phyloP scores from a whole-genome alignment of 2,888 invertebrate species.

The Rhorus exstirpatorius region DNA sequence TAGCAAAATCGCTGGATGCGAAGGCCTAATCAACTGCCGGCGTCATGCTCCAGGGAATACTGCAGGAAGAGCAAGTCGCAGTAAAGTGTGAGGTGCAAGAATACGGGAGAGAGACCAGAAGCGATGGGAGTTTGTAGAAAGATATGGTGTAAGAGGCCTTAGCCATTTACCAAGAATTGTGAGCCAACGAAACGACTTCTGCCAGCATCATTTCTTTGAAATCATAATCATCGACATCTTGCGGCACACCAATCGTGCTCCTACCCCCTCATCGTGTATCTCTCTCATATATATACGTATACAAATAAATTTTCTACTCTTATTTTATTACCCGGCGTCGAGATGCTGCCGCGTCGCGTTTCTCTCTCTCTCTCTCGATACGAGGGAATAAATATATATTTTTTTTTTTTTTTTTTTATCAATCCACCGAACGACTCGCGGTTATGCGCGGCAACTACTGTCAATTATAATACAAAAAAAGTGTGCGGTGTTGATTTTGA shows the following conservation, averaged over 20 bases:
- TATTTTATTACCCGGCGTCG: no score
- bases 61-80: slow-evolving; percentile 69
- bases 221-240: slow-evolving; percentile 57
- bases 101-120: slow-evolving; percentile 23
- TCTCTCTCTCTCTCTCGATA: no score
- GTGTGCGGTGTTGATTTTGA: background rate
- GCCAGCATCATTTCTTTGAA: slow-evolving; percentile 62
- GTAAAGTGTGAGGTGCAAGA: slow-evolving; percentile 69
- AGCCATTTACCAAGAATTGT: slow-evolving; percentile 63
- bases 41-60: slow-evolving; percentile 84
- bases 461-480: background rate
- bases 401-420: no score
- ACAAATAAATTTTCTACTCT: no score
- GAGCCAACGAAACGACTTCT: slow-evolving; percentile 55
- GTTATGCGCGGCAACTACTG: background rate
- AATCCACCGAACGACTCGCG: background rate
- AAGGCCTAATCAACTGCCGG: slow-evolving; percentile 85
- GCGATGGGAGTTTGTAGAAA: slow-evolving; percentile 29
- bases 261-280: background rate
- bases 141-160: slow-evolving; percentile 60
- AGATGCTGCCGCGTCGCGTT: no score
- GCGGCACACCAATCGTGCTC: background rate
- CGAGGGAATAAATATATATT: no score
- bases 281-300: background rate
- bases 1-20: slow-evolving; percentile 72